phyloP scores from a whole-genome alignment of 1,140 invertebrate genomes.

The Charaxes varanes region DNA sequence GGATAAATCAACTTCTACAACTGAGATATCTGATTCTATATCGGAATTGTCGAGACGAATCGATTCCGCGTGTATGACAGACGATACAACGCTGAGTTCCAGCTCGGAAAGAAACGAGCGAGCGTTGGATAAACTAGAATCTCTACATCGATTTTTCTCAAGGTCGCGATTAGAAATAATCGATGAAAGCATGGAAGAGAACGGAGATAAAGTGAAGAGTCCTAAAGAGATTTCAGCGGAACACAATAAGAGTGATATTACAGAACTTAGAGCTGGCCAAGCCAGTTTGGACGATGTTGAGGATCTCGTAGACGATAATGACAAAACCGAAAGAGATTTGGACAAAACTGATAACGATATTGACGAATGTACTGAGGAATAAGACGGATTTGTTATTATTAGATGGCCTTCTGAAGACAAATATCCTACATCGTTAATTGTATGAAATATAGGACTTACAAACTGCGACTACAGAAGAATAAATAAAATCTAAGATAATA shows the following conservation, averaged over 20 bases:
- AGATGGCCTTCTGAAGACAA: no score
- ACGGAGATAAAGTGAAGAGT: conserved; percentile 39
- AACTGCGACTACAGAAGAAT: no score
- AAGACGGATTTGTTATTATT: no score
- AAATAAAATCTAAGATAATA: no score
- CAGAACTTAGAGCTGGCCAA: conserved; percentile 40
- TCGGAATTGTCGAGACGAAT: conserved; percentile 46
- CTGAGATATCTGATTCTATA: conserved; percentile 52
- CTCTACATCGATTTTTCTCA: conserved; percentile 57
- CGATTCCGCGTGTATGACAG: conserved; percentile 54
- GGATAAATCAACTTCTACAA: conserved; percentile 60
- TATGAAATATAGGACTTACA: no score
- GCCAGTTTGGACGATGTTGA: conserved; percentile 63
- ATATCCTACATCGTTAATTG: no score
- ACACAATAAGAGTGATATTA: conserved; percentile 15
- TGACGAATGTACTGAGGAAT: background rate
- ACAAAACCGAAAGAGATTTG: conserved; percentile 18
- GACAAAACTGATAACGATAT: conserved; percentile 1
- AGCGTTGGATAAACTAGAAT: conserved; percentile 59
- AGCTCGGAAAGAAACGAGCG: conserved; percentile 47
- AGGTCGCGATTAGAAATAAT: conserved; percentile 61
- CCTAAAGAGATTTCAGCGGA: conserved; percentile 26
- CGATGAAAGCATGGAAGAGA: conserved; percentile 56
- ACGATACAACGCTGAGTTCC: conserved; percentile 42
- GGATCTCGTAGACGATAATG: conserved; percentile 54